A percentile compares a stretch with the other conserved stretches of the same genome.
These are phyloP conservation scores for Myotis yumanensis DNA, from an alignment of 2,113 vertebrate species.

Conservation along the genomic window DNA sequence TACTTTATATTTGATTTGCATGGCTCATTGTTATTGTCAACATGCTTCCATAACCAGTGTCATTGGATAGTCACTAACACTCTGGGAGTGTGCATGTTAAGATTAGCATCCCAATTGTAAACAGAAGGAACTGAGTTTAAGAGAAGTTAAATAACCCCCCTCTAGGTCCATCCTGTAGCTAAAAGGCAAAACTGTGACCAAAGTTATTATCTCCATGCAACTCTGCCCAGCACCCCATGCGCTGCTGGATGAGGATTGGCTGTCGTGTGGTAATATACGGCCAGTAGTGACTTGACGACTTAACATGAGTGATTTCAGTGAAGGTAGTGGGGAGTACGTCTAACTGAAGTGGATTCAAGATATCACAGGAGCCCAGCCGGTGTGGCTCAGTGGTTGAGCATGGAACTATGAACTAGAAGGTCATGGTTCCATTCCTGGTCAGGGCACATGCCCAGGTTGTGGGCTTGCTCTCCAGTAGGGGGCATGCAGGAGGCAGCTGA, in stretches of 20 bases:
- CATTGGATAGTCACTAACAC: background rate
- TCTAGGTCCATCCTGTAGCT: background rate
- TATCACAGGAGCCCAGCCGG: background rate
- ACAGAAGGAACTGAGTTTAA: background rate
- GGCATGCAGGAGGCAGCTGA: no score
- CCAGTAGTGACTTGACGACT: background rate
- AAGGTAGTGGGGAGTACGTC: no score
- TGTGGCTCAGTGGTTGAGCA: no score
- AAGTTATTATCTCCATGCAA: background rate
- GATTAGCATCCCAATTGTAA: constrained; percentile 7
- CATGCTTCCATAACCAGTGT: background rate
- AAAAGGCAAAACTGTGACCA: background rate
- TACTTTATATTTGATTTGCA: background rate
- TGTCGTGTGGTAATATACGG: background rate
- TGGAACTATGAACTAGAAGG: no score
- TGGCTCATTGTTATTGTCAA: background rate
- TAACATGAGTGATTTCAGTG: background rate
- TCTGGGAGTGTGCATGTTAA: background rate
- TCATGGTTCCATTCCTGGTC: no score
- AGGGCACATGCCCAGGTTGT: no score
- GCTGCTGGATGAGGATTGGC: background rate
- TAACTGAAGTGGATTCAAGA: background rate
- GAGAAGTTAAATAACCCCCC: background rate
- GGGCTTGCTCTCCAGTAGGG: no score
- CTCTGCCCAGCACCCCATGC: background rate